These are phyloP conservation scores for Amazona ochrocephala DNA, from an alignment of 2,797 vertebrate genomes.

Conservation along the genomic window DNA sequence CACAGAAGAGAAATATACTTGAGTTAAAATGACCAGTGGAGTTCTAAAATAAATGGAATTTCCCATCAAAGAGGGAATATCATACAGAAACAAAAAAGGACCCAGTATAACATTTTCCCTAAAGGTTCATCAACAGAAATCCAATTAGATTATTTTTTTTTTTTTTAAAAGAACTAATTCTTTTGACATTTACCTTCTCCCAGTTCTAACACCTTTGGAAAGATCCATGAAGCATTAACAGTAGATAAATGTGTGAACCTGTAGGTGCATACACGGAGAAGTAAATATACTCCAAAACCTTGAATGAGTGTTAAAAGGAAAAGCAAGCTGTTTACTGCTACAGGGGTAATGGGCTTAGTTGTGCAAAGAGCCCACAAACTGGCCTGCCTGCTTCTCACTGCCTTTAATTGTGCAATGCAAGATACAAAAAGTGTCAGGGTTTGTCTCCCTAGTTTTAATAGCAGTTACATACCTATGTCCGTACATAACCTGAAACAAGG, in stretches of 20 bases:
- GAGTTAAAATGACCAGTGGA: neutral
- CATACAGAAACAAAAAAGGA: neutral
- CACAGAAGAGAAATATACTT: conserved; percentile 21
- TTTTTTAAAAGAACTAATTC: neutral
- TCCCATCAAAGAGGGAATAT: neutral
- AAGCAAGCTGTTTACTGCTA: neutral
- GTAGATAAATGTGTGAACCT: neutral
- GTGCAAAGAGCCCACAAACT: neutral
- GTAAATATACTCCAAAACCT: neutral
- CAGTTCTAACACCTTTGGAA: neutral
- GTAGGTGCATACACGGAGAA: rapidly evolving
- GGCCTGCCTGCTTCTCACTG: neutral
- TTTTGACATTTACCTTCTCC: neutral
- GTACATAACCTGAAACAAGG: neutral
- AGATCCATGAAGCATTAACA: neutral
- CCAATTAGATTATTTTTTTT: neutral
- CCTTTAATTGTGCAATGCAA: neutral
- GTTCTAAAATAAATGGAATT: conserved; percentile 21
- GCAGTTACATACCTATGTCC: neutral
- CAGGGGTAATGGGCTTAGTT: neutral
- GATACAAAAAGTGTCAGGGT: neutral
- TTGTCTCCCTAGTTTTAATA: neutral
- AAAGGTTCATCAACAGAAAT: conserved; percentile 4
- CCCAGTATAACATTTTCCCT: neutral
- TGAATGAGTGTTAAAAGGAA: neutral